Base-by-base conservation (phyloP, 92 coral and sea anemone species). In the Pocillopora meandrina region DNA sequence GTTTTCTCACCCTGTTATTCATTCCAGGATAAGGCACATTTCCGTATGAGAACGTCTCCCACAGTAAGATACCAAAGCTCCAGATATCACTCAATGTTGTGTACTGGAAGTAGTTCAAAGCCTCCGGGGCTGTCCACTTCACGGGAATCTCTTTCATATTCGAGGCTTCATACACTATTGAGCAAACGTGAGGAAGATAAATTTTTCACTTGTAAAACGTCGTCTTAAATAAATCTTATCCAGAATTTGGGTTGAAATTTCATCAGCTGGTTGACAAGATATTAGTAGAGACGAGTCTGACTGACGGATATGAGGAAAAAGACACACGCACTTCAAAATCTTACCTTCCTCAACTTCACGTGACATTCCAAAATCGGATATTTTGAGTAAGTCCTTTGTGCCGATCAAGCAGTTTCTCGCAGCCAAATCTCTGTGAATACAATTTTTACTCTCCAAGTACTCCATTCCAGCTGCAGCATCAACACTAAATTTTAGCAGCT, bases 331-430 rank as follows among this genome's bases (percentile, higher is more conserved):
- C 52, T 42, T 2, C 20, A 19, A 34, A 10, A 14, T 19, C 7
- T 69, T 72, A 96, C 98, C 98, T 82, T 95, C 98, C 21, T 95
- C 95, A 2, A 93, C 97, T 86, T 92, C 95, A 80, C 98, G 92
- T 14, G 98, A 96, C 98, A 96, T 96, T 63, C 98, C 98, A 87
- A 96, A 96, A 78, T 96, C 98, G 12, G 98, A 96, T 79, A 96
- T 96, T 85, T 96, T 96, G 64, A 96, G 93, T 4, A 88, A 68
- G 52, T 96, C 98, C 19, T 72, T 79, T 11, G 89, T 87, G 13
- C 95, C 95, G 36, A 96, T 87, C 70, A 96, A 78, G 75, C 98
- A 96, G 85, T 96, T 96, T 59, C 98, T 88, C 7, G 98, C 98
- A 3, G 98, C 98, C 64, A 96, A 76, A 71, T 96, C 98, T 69